Evolutionary conservation across 53 echinoderm and acorn worm genomes (phyloP).

Genomic region (Astropecten irregularis): DNA sequence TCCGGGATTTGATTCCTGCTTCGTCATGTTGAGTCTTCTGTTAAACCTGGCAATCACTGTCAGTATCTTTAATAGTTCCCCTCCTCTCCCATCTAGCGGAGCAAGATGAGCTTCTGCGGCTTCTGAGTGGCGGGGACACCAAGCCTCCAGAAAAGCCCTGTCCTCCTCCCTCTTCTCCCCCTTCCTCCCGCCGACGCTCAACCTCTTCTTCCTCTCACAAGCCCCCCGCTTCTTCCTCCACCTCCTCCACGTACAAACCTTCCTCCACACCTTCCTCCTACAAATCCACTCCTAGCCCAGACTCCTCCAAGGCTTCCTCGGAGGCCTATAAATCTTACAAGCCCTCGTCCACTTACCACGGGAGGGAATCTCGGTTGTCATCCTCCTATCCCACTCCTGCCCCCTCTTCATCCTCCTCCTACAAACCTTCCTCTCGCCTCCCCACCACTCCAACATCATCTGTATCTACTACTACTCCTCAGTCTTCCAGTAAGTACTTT

Average conservation of each 20-base stretch:
- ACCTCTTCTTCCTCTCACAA: constrained; percentile 9
- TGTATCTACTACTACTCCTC: constrained; percentile 20
- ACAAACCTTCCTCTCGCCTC: constrained; percentile 35
- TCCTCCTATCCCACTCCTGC: constrained; percentile 18
- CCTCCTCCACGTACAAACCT: constrained; percentile 48
- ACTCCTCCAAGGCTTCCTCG: constrained; percentile 6
- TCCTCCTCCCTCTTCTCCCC: too few species aligned
- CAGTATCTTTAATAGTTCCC: too few species aligned
- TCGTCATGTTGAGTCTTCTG: too few species aligned
- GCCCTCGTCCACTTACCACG: constrained; percentile 13
- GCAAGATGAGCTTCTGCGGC: constrained; percentile 44
- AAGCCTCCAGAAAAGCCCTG: not conserved
- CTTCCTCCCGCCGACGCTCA: not conserved
- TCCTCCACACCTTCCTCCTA: constrained; percentile 29
- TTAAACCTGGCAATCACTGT: too few species aligned
- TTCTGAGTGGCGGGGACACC: constrained; percentile 32
- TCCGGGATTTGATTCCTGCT: too few species aligned
- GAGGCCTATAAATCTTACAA: constrained; percentile 13
- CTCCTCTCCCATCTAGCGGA: constrained; percentile 19
- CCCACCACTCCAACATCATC: constrained; percentile 8
- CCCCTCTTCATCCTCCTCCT: constrained; percentile 15
- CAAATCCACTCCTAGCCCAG: constrained; percentile 36
- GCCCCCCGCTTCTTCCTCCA: constrained; percentile 41
- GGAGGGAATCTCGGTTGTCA: constrained; percentile 3
- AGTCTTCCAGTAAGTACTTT: constrained; percentile 37